Evolutionary conservation across 2,113 vertebrate species (phyloP), one percentile per base, ranked within the genome.

Genomic region (Oxyura jamaicensis): DNA sequence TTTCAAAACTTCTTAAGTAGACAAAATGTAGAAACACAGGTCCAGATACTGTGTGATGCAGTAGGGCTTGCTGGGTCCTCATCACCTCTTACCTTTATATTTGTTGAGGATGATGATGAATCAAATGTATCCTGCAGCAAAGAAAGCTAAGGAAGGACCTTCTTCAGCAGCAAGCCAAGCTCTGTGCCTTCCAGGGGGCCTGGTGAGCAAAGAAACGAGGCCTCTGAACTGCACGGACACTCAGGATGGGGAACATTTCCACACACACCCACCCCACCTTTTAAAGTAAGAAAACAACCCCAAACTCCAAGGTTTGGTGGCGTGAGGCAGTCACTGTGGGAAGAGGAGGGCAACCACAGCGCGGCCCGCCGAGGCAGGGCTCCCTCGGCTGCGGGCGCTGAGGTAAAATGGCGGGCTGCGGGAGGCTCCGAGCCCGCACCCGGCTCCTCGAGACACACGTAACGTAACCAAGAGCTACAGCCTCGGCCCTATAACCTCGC

Each of bases 361-460:
- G 23, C 10, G 7, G 28, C n/a, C 29, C 20, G 3, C 28, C 17
- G 7, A 33, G 14, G 3, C 9, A 31, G 33, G 5, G 21, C 58
- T 14, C 10, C 20, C 3, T 10, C 10, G 1, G 2, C 26, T 5
- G 22, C 6, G 12, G 25, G 15, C 26, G 2, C 82, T 16, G 21
- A 83, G 6, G 11, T 28, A 89, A 95, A 89, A 96, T 92, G 96
- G 96, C 81, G 86, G 69, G 65, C 65, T 5, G 16, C 5, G 13
- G 28, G 48, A 22, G 18, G 8, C 26, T 56, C 26, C 4, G 1
- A 7, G 21, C 33, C 17, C 15, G 7, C n/a, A 21, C 20, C 16
- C 8, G 13, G 8, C 26, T 48, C 18, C 82, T 33, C 21, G 13
- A 5, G 5, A 58, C 2, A 18, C 16, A 2, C 19, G 18, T 3